Evolutionary conservation across 92 coral and sea anemone genomes (phyloP).

Genomic region (Porites rus): DNA sequence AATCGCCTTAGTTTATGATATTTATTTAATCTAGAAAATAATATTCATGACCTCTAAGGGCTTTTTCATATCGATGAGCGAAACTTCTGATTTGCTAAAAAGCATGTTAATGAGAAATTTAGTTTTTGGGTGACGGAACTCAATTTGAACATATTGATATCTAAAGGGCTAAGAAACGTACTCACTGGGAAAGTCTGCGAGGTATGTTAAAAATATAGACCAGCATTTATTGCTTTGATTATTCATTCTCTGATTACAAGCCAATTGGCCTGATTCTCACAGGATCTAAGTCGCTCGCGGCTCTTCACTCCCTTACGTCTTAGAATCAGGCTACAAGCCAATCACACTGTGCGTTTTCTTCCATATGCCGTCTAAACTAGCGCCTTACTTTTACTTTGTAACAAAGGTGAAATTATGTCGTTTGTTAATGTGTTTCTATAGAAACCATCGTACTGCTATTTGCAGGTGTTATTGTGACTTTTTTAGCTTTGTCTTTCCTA

Average conservation of each 20-base stretch:
- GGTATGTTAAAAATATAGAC: too few species aligned
- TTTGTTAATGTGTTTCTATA: slow-evolving; percentile 17
- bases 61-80: neutral
- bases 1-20: neutral
- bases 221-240: too few species aligned
- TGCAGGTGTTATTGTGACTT: neutral
- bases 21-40: neutral
- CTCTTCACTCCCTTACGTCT: neutral
- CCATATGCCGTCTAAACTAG: neutral
- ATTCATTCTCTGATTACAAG: too few species aligned
- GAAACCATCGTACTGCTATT: slow-evolving; percentile 40
- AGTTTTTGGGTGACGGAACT: too few species aligned
- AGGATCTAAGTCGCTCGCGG: too few species aligned
- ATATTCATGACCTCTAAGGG: neutral
- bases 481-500: neutral
- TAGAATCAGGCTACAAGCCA: neutral
- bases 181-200: too few species aligned
- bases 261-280: too few species aligned
- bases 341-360: neutral
- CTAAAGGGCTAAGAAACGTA: too few species aligned
- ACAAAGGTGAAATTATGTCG: slow-evolving; percentile 11
- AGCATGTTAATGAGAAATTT: neutral
- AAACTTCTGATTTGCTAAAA: neutral
- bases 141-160: too few species aligned
- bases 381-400: slow-evolving; percentile 17